Conservation (phyloP, 53 echinoderm and acorn worm species). For the Mesocentrotus franciscanus region DNA sequence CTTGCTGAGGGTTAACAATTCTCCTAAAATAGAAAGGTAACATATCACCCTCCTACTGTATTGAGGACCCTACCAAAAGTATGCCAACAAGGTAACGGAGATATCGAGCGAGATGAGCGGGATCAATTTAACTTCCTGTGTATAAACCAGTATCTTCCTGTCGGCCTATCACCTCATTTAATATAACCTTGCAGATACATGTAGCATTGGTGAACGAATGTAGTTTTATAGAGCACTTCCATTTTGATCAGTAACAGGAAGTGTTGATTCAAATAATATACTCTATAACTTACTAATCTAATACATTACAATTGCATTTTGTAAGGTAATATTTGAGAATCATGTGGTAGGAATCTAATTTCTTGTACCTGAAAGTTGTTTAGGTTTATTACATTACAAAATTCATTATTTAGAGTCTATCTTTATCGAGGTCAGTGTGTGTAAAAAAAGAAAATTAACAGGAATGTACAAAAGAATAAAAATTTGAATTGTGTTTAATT, state of each 20-base stretch:
- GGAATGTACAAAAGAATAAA: too few relatives aligned
- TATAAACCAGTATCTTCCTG: conserved; percentile 39
- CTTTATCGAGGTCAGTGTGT: too few relatives aligned
- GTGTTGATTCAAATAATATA: neutral
- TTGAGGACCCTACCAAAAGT: neutral
- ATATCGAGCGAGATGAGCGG: neutral
- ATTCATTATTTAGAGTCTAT: too few relatives aligned
- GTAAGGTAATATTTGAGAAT: neutral
- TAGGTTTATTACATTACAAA: too few relatives aligned
- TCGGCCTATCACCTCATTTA: neutral
- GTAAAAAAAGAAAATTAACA: too few relatives aligned
- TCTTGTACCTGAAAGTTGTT: too few relatives aligned
- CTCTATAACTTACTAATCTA: neutral
- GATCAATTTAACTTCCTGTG: conserved; percentile 31
- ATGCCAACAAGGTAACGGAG: conserved; percentile 25
- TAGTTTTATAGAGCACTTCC: neutral
- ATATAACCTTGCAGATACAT: neutral
- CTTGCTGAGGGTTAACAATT: neutral
- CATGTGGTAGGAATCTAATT: neutral
- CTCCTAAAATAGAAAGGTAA: neutral
- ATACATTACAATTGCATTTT: too few relatives aligned
- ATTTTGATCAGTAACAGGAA: neutral
- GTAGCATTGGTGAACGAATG: neutral
- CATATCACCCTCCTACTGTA: neutral
- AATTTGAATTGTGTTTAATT: too few relatives aligned